Conservation (phyloP, 2,888 invertebrate species). For the Listrodromus nycthemerus region DNA sequence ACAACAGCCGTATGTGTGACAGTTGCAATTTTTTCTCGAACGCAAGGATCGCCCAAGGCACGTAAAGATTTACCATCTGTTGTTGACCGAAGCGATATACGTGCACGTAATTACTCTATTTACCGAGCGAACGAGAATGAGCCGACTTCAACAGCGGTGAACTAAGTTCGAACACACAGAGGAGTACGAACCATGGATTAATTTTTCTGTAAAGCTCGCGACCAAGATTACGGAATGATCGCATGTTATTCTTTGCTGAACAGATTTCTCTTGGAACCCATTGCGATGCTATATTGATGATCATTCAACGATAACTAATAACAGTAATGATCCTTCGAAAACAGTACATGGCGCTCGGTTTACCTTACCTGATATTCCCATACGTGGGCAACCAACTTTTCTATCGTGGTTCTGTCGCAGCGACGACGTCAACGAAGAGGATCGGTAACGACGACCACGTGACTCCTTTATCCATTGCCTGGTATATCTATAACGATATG, state of each 20-base stretch:
- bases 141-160: background rate
- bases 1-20: background rate
- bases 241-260: conserved; percentile 27
- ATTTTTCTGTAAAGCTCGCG: background rate
- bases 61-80: background rate
- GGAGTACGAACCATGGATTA: background rate
- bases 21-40: background rate
- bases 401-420: conserved; percentile 16
- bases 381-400: background rate
- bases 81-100: background rate
- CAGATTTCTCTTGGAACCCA: background rate
- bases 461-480: conserved; percentile 31
- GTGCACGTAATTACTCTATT: background rate
- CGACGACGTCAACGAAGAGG: conserved; percentile 5
- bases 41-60: background rate
- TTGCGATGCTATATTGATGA: conserved; percentile 33
- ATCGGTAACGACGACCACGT: conserved; percentile 38
- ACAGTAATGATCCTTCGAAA: conserved; percentile 36
- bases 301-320: conserved; percentile 49
- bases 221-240: conserved; percentile 34
- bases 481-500: conserved; percentile 24
- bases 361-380: background rate
- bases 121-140: background rate
- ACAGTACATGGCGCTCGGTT: conserved; percentile 49
- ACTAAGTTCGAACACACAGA: background rate